Conservation (phyloP, 2,113 vertebrate species). For the Macroglossus sobrinus region DNA sequence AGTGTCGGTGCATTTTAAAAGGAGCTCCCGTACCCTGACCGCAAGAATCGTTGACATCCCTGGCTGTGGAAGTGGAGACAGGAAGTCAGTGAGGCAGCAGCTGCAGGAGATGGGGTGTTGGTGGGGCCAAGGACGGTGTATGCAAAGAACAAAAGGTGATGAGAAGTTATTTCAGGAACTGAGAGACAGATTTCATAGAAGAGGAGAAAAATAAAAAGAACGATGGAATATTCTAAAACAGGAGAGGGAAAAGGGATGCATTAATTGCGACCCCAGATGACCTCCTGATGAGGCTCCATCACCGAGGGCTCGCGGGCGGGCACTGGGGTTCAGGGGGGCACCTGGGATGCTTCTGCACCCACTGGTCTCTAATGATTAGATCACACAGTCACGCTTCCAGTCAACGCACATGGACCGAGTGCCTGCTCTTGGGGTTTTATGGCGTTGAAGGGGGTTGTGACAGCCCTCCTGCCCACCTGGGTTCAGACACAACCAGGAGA, state of each 20-base stretch:
- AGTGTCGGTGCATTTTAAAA: background rate
- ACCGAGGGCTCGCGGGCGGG: accelerated
- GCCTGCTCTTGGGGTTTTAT: background rate
- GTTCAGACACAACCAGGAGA: background rate
- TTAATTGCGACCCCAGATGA: background rate
- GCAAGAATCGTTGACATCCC: background rate
- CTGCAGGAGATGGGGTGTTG: background rate
- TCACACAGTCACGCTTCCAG: background rate
- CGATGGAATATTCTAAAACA: background rate
- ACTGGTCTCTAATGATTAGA: background rate
- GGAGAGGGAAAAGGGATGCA: background rate
- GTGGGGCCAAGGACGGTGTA: background rate
- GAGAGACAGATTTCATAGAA: background rate
- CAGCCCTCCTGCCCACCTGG: background rate
- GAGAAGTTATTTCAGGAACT: background rate
- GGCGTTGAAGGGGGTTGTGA: background rate
- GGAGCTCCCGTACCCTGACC: background rate
- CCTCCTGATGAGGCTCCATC: background rate
- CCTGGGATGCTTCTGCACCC: background rate
- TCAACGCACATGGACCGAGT: background rate
- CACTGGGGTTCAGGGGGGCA: background rate
- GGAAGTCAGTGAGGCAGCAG: background rate
- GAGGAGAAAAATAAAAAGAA: background rate
- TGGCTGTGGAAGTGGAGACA: background rate
- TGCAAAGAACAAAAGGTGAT: background rate